A percentile compares a stretch with the other conserved stretches of the same genome.
These are phyloP conservation scores for Pardosa pseudoannulata DNA, from an alignment of 2,888 invertebrate species.

Conservation along the genomic window DNA sequence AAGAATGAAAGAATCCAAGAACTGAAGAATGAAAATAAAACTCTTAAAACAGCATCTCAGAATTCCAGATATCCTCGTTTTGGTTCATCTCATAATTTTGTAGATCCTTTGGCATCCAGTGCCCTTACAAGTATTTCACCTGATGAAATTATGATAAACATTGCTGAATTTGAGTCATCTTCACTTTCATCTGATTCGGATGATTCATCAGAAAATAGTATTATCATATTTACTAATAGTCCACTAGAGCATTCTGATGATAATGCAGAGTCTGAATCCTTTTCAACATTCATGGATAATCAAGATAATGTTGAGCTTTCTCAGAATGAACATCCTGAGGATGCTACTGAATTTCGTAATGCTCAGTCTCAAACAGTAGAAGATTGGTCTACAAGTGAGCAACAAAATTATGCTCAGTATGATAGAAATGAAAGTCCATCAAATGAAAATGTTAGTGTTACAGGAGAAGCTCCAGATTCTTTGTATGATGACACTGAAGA, in stretches of 20 bases:
- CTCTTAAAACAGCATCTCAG: neutral
- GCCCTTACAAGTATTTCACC: constrained; percentile 28
- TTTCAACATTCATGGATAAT: neutral
- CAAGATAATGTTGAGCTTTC: neutral
- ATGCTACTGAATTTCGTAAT: neutral
- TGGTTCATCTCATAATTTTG: neutral
- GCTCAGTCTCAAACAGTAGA: neutral
- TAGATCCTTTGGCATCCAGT: neutral
- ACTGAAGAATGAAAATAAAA: constrained; percentile 33
- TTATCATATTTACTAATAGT: neutral
- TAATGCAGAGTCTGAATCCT: neutral
- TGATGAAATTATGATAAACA: constrained; percentile 21
- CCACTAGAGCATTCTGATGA: neutral
- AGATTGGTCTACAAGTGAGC: neutral
- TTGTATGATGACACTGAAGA: neutral
- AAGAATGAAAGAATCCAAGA: constrained; percentile 20
- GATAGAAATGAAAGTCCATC: neutral
- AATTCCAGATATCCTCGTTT: neutral
- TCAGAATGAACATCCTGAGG: neutral
- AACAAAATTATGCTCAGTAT: neutral
- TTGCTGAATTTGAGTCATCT: constrained; percentile 5
- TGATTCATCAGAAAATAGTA: neutral
- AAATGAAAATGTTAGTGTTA: neutral
- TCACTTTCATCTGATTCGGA: neutral
- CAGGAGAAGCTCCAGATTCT: neutral